Percentiles rank a stretch among this genome's conserved stretches.
Conservation (phyloP, 2,888 invertebrate species). For the Desoria tigrina region DNA sequence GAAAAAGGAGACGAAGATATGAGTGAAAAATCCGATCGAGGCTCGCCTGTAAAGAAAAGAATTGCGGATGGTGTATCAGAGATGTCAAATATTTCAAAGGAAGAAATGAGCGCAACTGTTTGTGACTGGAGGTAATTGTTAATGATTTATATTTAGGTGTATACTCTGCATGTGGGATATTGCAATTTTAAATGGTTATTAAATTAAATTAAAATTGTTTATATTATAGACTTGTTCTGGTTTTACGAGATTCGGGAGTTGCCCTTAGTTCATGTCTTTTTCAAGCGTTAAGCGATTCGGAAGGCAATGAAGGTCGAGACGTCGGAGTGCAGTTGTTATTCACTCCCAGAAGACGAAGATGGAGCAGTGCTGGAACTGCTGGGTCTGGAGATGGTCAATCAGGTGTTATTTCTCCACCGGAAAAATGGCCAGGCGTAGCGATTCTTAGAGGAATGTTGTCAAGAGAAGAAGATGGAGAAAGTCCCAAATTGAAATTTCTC, state of each 20-base stretch:
- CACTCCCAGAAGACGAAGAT: constrained; percentile 66
- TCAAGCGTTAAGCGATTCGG: constrained; percentile 92
- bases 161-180: not conserved
- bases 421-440: constrained; percentile 93
- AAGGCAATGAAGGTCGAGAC: constrained; percentile 56
- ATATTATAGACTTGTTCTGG: constrained; percentile 58
- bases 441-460: constrained; percentile 85
- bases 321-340: constrained; percentile 49
- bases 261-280: constrained; percentile 98
- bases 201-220: not conserved
- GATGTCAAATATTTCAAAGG: constrained; percentile 34
- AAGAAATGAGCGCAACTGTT: constrained; percentile 51
- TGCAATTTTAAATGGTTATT: not conserved
- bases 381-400: constrained; percentile 53
- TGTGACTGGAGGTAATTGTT: constrained; percentile 51
- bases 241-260: constrained; percentile 89
- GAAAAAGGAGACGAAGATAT: constrained; percentile 12
- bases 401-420: constrained; percentile 74
- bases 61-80: constrained; percentile 31
- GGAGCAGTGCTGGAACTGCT: constrained; percentile 71
- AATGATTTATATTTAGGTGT: constrained; percentile 8
- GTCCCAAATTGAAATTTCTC: constrained; percentile 86
- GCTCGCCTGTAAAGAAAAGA: constrained; percentile 38
- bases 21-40: constrained; percentile 9
- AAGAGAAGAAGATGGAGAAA: constrained; percentile 90